Evolutionary conservation across 1,140 invertebrate species (phyloP).

Genomic region (Yoshiicerus persimilis): DNA sequence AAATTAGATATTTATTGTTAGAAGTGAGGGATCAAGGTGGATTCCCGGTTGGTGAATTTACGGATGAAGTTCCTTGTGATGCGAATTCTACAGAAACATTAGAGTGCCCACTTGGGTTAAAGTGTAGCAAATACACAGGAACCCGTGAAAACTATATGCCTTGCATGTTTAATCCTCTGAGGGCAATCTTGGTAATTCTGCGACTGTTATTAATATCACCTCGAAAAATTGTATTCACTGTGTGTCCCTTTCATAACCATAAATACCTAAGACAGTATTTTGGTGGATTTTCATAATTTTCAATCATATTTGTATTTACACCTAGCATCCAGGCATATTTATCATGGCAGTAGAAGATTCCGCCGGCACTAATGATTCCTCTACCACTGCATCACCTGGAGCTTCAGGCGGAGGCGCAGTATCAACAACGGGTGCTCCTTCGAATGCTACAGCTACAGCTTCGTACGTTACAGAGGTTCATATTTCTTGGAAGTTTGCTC

Average conservation of each 20-base stretch:
- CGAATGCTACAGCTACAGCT: neutral
- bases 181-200: neutral
- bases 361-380: no score
- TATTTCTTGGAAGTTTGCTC: neutral
- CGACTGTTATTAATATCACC: neutral
- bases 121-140: neutral
- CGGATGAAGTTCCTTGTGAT: slow-evolving; percentile 5
- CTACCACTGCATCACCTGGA: neutral
- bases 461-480: neutral
- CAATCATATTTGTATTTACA: no score
- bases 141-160: neutral
- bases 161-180: neutral
- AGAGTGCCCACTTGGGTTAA: neutral
- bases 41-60: slow-evolving; percentile 25
- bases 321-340: no score
- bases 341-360: no score
- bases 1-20: slow-evolving; percentile 8
- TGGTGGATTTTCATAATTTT: no score
- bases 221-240: no score
- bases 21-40: neutral
- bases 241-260: no score
- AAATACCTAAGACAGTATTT: no score
- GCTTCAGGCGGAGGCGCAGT: no score
- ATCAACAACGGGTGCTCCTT: no score
- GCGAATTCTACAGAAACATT: neutral